Conservation (phyloP, 2,113 vertebrate species). For the Channa maculata region DNA sequence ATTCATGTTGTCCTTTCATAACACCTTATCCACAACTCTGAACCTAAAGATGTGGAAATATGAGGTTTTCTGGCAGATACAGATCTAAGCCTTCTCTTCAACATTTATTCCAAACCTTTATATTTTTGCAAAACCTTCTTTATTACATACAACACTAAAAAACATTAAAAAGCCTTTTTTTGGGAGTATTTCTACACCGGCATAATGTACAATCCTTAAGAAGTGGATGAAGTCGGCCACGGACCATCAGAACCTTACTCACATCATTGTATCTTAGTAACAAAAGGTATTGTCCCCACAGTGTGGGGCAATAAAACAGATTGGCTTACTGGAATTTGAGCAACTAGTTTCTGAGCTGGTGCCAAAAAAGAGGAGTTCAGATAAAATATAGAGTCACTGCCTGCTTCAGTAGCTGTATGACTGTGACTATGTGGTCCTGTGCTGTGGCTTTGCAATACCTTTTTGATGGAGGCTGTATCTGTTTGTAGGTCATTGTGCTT, state of each 20-base stretch:
- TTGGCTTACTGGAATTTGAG: constrained; percentile 52
- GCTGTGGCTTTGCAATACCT: constrained; percentile 30
- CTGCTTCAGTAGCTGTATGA: constrained; percentile 55
- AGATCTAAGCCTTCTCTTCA: constrained; percentile 5
- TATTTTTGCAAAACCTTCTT: background rate
- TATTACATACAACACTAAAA: no score
- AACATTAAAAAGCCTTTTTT: background rate
- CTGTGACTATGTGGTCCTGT: constrained; percentile 25
- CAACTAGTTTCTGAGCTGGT: constrained; percentile 35
- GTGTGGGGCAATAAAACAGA: constrained; percentile 48
- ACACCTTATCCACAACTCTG: constrained; percentile 14
- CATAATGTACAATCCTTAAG: background rate
- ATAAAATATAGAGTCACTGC: constrained; percentile 40
- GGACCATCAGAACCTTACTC: constrained; percentile 5
- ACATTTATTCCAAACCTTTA: background rate
- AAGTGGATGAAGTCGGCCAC: constrained; percentile 1
- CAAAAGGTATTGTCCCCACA: constrained; percentile 26
- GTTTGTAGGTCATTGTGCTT: constrained; percentile 77
- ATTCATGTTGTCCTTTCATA: constrained; percentile 27
- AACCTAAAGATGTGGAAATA: constrained; percentile 1
- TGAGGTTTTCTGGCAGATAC: background rate
- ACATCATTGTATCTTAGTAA: constrained; percentile 13
- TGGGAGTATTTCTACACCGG: background rate
- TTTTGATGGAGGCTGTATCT: constrained; percentile 58
- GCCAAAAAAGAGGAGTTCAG: constrained; percentile 55